Base-by-base conservation (phyloP, 2,888 invertebrate genomes). In the Melieria crassipennis region DNA sequence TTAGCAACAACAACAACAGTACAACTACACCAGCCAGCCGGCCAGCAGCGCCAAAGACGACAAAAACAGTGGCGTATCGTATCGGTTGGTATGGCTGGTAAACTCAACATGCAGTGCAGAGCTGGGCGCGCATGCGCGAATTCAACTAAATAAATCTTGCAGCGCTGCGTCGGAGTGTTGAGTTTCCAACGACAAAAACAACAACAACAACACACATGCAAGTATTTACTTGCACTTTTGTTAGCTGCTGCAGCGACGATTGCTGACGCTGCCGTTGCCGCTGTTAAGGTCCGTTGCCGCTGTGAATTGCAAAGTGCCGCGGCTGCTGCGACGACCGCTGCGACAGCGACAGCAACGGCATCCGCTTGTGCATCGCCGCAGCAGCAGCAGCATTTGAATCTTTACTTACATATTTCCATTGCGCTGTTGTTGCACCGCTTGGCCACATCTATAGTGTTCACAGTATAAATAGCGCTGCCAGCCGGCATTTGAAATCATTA, bases 401-500 rank as follows among this genome's bases (percentile, higher is more conserved):
- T 7, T 16, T 43, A 11, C 42, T 43, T 58, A 42, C 9, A 42
- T 43, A 43, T 50, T 58, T 47, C 46, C n/a, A 55, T 65, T 16
- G 45, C 30, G 46, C 16, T 9, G 60, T n/a, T 58, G 47, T 42
- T 58, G 57, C 66, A 47, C n/a, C 58, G n/a, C 4, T 11, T 42
- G 30, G 30, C 30, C 30, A 2, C 30, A 30, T 30, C 30, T 30
- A 2, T 30, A 30, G 30, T 2, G 30, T 30, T 30, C 30, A 30
- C 3, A 30, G 80, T 86, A 86, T 86, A 86, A 86, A 86, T 85
- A 86, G 83, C 79, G 79, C 81, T 81, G 80, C 78, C 81, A 82
- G 82, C 84, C 83, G 84, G 85, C 82, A 84, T 82, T 83, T 79
- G 81, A 81, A 79, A 85, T 85, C 86, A 86, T 86, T 85, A 85